Percentiles rank a stretch among this genome's conserved stretches.
These are phyloP conservation scores for Ectemnius cavifrons DNA, from an alignment of 2,888 invertebrate species.

Conservation along the genomic window DNA sequence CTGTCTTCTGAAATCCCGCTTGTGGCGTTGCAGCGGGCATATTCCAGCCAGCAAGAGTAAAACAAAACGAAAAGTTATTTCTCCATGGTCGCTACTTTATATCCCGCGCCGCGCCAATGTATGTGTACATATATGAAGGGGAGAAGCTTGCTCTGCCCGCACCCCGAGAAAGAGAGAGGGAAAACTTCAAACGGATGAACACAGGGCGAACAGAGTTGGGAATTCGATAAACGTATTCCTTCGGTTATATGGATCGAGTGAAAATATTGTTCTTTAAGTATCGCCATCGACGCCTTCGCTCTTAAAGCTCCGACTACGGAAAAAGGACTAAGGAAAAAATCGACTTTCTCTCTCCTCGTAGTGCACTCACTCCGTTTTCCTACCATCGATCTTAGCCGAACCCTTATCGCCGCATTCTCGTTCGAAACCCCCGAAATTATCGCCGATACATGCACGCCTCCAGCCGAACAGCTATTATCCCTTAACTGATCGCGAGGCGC, in stretches of 20 bases:
- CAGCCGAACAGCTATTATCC: slow-evolving; percentile 43
- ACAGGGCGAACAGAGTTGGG: slow-evolving; percentile 26
- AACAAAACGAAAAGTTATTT: slow-evolving; percentile 40
- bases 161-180: slow-evolving; percentile 4
- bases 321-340: slow-evolving; percentile 15
- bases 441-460: slow-evolving; percentile 18
- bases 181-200: slow-evolving; percentile 44
- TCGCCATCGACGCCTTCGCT: slow-evolving; percentile 36
- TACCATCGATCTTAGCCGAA: slow-evolving; percentile 43
- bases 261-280: slow-evolving; percentile 54
- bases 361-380: slow-evolving; percentile 31
- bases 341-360: slow-evolving; percentile 4
- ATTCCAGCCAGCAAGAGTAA: slow-evolving; percentile 5
- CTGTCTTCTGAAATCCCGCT: too few relatives aligned
- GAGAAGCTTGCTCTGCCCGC: too few relatives aligned
- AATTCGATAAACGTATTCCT: slow-evolving; percentile 54
- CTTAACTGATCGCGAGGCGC: slow-evolving; percentile 46
- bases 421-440: slow-evolving; percentile 42
- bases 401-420: slow-evolving; percentile 39
- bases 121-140: too few relatives aligned
- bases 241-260: slow-evolving; percentile 47
- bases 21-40: background rate
- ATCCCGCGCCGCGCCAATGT: slow-evolving; percentile 4
- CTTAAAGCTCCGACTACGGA: background rate
- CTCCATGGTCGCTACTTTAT: slow-evolving; percentile 33